These are phyloP conservation scores for Leucoraja erinaceus DNA, from an alignment of 2,113 vertebrate genomes.

Conservation along the genomic window DNA sequence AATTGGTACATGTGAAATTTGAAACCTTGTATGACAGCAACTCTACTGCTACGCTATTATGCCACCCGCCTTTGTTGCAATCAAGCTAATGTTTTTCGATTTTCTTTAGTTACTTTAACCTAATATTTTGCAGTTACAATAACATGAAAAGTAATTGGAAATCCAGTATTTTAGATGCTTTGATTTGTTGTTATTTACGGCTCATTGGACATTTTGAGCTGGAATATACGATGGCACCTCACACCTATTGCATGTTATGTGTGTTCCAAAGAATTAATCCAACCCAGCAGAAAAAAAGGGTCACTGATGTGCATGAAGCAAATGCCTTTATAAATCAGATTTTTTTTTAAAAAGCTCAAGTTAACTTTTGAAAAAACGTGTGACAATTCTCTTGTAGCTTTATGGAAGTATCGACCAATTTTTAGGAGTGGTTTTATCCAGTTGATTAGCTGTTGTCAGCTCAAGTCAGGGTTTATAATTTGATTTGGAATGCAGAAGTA, in stretches of 20 bases:
- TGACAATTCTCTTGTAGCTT: background rate
- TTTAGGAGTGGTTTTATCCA: background rate
- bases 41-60: too few relatives aligned
- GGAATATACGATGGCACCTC: background rate
- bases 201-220: background rate
- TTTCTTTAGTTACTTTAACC: too few relatives aligned
- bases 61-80: too few relatives aligned
- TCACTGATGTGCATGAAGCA: background rate
- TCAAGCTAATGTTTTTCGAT: too few relatives aligned
- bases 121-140: background rate
- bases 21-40: too few relatives aligned
- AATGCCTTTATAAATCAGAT: background rate
- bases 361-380: background rate
- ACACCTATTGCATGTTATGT: background rate
- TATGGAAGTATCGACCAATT: background rate
- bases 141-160: background rate
- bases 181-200: background rate
- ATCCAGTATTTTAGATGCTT: background rate
- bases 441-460: background rate
- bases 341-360: background rate
- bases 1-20: too few relatives aligned
- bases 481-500: background rate
- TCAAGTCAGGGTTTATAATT: conserved; percentile 6
- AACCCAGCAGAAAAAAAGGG: background rate
- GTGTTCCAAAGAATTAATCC: background rate